Evolutionary conservation across 2,888 invertebrate species (phyloP), one percentile per base, ranked within the genome.

Genomic region (Oligia fasciuncula): DNA sequence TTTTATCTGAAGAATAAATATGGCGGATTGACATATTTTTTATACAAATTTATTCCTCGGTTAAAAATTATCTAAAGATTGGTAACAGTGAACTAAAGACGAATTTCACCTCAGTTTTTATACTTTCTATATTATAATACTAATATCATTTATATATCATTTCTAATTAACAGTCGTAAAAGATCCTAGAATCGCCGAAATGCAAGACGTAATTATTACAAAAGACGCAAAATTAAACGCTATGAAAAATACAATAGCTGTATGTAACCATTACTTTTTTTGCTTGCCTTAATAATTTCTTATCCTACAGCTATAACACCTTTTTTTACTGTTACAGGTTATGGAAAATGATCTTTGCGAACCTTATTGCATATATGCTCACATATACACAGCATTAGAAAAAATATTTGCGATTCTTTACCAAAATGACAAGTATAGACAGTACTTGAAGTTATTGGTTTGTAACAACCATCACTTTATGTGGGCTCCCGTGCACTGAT

Each of bases 261-360:
- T 97, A 88, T 89, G 75, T 73, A 72, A 40, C 43, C 9, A 8
- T 66, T 68, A 60, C 9, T 29, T 43, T 17, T 54, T 66, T 62
- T 63, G 4, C 49, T 57, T 49, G 14, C 49, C 2, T 29, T 17
- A 46, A 46, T 73, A 57, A n/a, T 62, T 40, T 4, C 17, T 62
- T 29, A 5, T 9, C 11, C 49, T 2, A 54, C 51, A 19, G 8
- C 19, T 17, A 23, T 6, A n/a, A 13, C 19, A 46, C 14, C 0
- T 62, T 23, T 29, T 68, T 17, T 62, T 9, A 13, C 29, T 80
- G 23, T 68, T 81, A 66, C 87, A 97, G 97, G 95, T 96, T 3
- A 92, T 97, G 94, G 96, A 96, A 90, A 96, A 95, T 79, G 96
- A 97, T 87, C 91, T 96, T 9, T 96, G 95, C 81, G 96, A 96